Base-by-base conservation (phyloP, 2,113 vertebrate genomes). In the Lagopus leucura region DNA sequence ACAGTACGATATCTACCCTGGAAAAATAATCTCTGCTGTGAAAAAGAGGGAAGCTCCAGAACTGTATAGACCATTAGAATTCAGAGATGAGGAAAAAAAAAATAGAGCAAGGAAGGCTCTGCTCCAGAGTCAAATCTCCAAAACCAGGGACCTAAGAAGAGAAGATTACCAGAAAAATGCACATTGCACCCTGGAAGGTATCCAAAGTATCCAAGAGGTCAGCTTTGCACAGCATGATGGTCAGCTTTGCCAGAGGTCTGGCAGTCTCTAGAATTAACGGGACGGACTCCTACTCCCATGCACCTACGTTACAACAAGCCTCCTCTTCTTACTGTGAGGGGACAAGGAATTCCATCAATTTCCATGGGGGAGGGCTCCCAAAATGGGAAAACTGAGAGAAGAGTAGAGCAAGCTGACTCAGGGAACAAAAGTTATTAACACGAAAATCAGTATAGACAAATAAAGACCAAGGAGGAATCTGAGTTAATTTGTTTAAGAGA, bases 361-460 rank as follows among this genome's bases (percentile, higher is more conserved):
- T 64, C 42, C 30, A 10, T 24, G 10, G 17, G 18, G 32, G 38
- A 88, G 9, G 83, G 20, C 40, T 73, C 52, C 19, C 28, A 55
- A 20, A 73, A 22, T 12, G 13, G 21, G 38, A 15, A 91, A 92
- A 96, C 73, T 13, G 22, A 77, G 82, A 82, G 69, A 20, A 71
- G 12, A 32, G 17, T 52, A 85, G 81, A 91, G 69, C 11, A 92
- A 84, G 89, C 70, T 83, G 69, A 38, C 24, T 58, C 50, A 86
- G 8, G 58, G 54, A 71, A 76, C 13, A 18, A 67, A 83, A 89
- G 40, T 70, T 85, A 93, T 91, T 93, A 92, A 43, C 67, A 86
- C 89, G 87, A 69, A 89, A 90, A 91, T 89, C 82, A 81, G 34
- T 20, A 43, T 69, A 80, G 69, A 28, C 67, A 89, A 89, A 32